phyloP scores from a whole-genome alignment of 2,797 vertebrate species.

The Tinamus major region DNA sequence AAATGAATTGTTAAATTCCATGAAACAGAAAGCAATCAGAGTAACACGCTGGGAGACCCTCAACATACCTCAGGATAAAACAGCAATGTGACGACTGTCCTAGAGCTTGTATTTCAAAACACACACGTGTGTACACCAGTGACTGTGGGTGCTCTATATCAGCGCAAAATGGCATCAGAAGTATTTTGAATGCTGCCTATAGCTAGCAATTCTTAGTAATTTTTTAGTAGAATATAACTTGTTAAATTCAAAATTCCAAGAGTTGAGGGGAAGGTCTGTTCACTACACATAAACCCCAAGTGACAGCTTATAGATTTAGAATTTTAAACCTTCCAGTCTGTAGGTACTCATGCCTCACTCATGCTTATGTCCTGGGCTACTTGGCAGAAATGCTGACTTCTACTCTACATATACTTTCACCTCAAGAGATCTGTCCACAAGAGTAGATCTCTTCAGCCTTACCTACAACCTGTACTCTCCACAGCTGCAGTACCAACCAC shows the following conservation, averaged over 20 bases:
- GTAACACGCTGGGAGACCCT: not conserved
- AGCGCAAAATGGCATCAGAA: not conserved
- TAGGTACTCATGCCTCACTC: not conserved
- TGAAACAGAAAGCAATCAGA: not conserved
- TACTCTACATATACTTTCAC: not conserved
- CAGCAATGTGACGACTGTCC: not conserved
- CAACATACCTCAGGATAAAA: not conserved
- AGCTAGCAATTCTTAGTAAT: not conserved
- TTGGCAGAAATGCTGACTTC: not conserved
- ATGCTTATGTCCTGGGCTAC: not conserved
- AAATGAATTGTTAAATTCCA: not conserved
- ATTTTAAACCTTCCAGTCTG: not conserved
- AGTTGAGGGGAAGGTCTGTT: not conserved
- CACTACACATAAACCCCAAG: not conserved
- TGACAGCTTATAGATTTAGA: not conserved
- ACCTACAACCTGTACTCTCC: not conserved
- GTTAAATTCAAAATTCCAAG: not conserved
- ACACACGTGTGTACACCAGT: not conserved
- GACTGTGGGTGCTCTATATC: not conserved
- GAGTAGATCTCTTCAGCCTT: not conserved
- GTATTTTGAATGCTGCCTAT: not conserved
- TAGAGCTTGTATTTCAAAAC: not conserved
- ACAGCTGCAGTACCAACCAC: constrained; percentile 42
- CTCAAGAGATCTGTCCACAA: not conserved
- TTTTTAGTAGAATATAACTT: not conserved